phyloP scores from a whole-genome alignment of 92 coral and sea anemone genomes.

The Phymanthus crucifer region DNA sequence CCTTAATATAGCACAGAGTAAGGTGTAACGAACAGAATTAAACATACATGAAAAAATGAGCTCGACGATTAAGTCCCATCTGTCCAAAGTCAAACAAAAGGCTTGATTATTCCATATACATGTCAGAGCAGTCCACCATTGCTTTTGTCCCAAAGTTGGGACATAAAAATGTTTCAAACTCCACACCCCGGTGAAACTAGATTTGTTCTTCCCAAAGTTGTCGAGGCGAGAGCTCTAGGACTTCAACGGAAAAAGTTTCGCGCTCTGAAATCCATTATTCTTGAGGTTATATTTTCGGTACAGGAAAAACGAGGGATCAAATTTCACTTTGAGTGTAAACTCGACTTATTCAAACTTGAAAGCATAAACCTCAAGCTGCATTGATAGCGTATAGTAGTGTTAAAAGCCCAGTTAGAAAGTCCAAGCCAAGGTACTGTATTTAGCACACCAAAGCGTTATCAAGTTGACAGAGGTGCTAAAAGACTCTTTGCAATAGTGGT shows the following conservation, averaged over 20 bases:
- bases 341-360: neutral
- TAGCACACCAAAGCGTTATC: neutral
- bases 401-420: slow-evolving; percentile 10
- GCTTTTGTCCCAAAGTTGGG: neutral
- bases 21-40: neutral
- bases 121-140: neutral
- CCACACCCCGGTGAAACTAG: neutral
- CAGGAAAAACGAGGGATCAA: neutral
- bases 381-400: neutral
- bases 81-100: neutral
- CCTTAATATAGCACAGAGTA: neutral
- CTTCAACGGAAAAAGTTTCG: neutral
- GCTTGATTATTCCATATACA: neutral
- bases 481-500: slow-evolving; percentile 6
- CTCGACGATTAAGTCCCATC: neutral
- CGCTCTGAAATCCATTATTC: neutral
- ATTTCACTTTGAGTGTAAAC: slow-evolving; percentile 5
- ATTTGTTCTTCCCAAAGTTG: neutral
- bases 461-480: slow-evolving; percentile 24
- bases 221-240: neutral
- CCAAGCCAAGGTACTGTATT: neutral
- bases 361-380: neutral
- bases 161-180: neutral
- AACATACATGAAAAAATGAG: neutral
- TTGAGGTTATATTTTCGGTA: neutral